Base-by-base conservation (phyloP, 2,797 vertebrate genomes). In the Cyprinella venusta region DNA sequence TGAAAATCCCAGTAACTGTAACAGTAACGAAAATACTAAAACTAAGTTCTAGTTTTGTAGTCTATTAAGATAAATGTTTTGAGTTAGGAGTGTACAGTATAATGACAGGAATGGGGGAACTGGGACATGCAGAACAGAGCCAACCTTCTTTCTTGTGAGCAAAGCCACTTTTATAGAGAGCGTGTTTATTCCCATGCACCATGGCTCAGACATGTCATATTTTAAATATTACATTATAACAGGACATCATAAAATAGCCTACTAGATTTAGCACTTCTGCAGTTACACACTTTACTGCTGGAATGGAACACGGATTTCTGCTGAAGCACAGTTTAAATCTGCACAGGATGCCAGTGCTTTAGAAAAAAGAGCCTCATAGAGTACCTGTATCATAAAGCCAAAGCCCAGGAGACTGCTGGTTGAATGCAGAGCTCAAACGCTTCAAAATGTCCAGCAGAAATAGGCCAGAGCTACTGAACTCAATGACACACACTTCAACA, bases 381-480 rank as follows among this genome's bases (percentile, higher is more conserved):
- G 65, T 65, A 72, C 30, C 68, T 56, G 24, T 76, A 68, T 68
- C 56, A 76, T 69, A 81, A 85, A 74, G 80, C 16, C 74, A 67
- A 12, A 4, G 26, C 68, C 75, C 74, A 48, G 42, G 75, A 65
- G 75, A 77, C 67, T 56, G 21, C 65, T 26, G 45, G 13, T 21
- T 45, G 19, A 69, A 78, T 36, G 54, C 36, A 68, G 61, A 72
- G 52, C 40, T 82, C 68, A 77, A 85, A 82, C 1, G 19, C 26
- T 68, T 70, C 48, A 79, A 54, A 78, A 71, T 56, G 45, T 65
- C 61, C 38, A 74, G 59, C 59, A 71, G 75, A 85, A 65, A 71
- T 81, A 78, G 79, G 67, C 70, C 75, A 72, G 21, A 65, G 68
- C 68, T 79, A 85, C 67, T 84, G 26, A 81, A 72, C 61, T 83